Evolutionary conservation across 2,888 invertebrate genomes (phyloP), one percentile per base, ranked within the genome.

Genomic region (Hypsopygia costalis): DNA sequence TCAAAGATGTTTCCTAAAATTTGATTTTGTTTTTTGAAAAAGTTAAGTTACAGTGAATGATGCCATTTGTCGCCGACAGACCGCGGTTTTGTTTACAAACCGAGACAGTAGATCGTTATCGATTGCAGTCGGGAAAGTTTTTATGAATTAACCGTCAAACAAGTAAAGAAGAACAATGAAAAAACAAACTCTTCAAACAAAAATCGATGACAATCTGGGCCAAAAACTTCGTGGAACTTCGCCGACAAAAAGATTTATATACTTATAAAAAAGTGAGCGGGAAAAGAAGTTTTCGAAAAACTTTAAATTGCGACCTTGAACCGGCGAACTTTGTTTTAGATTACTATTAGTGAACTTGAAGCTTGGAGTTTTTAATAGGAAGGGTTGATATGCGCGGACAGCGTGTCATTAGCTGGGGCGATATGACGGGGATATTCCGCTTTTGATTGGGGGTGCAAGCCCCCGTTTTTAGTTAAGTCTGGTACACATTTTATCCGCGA

Each of bases 261-360:
- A 86, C 86, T 85, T 86, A 85, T 83, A 87, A 87, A 87, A 88
- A 88, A 87, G 81, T 83, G 81, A 79, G 81, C 76, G 85, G 79
- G 76, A 81, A 86, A 74, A 73, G 78, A 85, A 85, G 73, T 87
- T 88, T 87, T 82, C 80, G 81, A 83, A 89, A 89, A 89, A 89
- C 89, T 89, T 89, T 89, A 89, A 89, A 89, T 89, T 89, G 88
- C 88, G 88, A 85, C 89, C 89, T 89, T 89, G 89, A 89, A 89
- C 89, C 71, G 79, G 64, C 69, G 69, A 86, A 87, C 79, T 88
- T 86, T 83, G 86, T 81, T 86, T 83, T 68, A 77, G 87, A 86
- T 89, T 87, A 88, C 82, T 88, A 89, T 81, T 86, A 87, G 85
- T 82, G 68, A 69, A 77, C 75, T 78, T 71, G 65, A 72, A 75